Evolutionary conservation across 2,888 invertebrate species (phyloP).

Genomic region (Sipha maydis): DNA sequence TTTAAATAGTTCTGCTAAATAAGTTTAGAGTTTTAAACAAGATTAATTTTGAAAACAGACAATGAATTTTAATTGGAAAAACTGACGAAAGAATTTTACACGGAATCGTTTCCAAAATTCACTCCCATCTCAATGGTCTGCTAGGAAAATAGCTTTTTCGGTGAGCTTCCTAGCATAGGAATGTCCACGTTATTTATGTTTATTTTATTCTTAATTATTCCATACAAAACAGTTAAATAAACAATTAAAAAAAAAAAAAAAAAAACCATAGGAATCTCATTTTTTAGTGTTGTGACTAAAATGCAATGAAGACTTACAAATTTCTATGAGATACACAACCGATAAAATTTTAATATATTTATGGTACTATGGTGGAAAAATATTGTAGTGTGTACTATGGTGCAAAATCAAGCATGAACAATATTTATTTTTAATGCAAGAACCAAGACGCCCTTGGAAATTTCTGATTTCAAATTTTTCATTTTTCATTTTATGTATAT

Average conservation of each 20-base stretch:
- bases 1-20: neutral
- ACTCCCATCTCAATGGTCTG: neutral
- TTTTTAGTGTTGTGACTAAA: neutral
- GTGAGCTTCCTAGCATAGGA: neutral
- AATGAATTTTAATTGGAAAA: slow-evolving; percentile 4
- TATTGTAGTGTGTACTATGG: too few relatives aligned
- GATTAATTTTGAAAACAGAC: neutral
- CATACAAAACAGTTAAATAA: neutral
- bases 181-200: neutral
- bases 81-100: neutral
- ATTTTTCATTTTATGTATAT: too few relatives aligned
- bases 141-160: neutral
- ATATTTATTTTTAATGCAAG: too few relatives aligned
- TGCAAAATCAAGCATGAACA: too few relatives aligned
- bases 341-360: neutral
- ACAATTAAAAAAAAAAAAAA: too few relatives aligned
- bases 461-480: too few relatives aligned
- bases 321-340: neutral
- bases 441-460: too few relatives aligned
- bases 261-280: too few relatives aligned
- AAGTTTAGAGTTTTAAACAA: neutral
- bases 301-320: neutral
- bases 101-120: neutral
- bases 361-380: neutral
- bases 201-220: neutral